These are phyloP conservation scores for Andrena flavipes DNA, from an alignment of 2,888 invertebrate genomes.

Conservation along the genomic window DNA sequence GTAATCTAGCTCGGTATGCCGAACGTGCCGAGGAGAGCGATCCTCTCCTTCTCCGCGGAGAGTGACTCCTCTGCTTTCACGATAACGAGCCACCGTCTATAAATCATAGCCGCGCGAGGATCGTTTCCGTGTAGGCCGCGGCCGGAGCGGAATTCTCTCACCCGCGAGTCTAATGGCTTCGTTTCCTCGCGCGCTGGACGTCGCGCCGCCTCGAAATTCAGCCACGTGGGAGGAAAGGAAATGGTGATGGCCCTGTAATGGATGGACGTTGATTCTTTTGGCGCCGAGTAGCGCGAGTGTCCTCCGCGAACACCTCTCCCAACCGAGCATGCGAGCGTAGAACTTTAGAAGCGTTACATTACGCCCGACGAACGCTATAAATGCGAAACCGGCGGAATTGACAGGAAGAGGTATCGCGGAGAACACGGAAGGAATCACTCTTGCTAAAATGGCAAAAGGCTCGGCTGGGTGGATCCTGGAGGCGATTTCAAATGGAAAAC, in stretches of 20 bases:
- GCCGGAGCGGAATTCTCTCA: constrained; percentile 56
- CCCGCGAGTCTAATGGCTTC: constrained; percentile 55
- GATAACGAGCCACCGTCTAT: constrained; percentile 82
- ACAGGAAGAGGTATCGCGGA: background rate
- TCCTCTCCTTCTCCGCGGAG: constrained; percentile 47
- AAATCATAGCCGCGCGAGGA: constrained; percentile 78
- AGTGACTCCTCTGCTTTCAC: constrained; percentile 77
- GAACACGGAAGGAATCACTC: constrained; percentile 2
- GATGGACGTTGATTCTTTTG: background rate
- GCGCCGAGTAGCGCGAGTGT: background rate
- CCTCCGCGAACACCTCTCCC: background rate
- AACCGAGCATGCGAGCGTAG: no score
- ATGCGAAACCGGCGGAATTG: background rate
- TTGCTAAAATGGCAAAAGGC: constrained; percentile 10
- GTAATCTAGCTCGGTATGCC: constrained; percentile 70
- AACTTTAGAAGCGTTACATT: no score
- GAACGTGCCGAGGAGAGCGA: constrained; percentile 58
- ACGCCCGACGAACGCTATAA: no score
- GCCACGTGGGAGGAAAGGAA: constrained; percentile 37
- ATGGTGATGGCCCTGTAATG: background rate
- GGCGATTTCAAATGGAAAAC: constrained; percentile 55
- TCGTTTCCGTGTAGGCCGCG: constrained; percentile 73
- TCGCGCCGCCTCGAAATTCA: constrained; percentile 32
- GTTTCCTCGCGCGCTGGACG: constrained; percentile 39
- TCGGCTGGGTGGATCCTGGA: constrained; percentile 19